phyloP scores from a whole-genome alignment of 2,888 invertebrate species.

The Gisinianus flammeolus region DNA sequence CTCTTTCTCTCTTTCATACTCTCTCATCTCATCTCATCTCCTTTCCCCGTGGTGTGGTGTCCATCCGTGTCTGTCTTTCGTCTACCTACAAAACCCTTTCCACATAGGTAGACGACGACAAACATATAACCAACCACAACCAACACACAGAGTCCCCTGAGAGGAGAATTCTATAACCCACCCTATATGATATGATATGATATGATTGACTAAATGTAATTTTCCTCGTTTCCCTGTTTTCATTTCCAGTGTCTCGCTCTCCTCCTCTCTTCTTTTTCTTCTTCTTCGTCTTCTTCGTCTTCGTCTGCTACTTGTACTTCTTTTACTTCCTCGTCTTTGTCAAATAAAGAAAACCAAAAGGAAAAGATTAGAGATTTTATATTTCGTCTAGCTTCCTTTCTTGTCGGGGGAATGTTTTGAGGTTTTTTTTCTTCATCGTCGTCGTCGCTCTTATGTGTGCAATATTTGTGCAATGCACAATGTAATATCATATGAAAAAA shows the following conservation, averaged over 20 bases:
- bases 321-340: neutral
- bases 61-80: too few relatives aligned
- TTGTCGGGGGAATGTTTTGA: neutral
- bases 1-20: neutral
- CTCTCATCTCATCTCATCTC: too few relatives aligned
- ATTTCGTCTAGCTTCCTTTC: constrained; percentile 5
- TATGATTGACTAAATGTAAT: constrained; percentile 11
- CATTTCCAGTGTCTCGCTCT: neutral
- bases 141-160: neutral
- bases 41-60: too few relatives aligned
- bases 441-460: neutral
- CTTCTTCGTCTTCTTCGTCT: neutral
- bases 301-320: neutral
- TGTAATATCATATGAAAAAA: neutral
- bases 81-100: too few relatives aligned
- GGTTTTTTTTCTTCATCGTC: neutral
- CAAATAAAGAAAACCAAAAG: constrained; percentile 9
- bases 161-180: too few relatives aligned
- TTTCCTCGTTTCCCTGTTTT: neutral
- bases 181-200: constrained; percentile 2
- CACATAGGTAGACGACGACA: too few relatives aligned
- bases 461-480: neutral
- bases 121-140: neutral
- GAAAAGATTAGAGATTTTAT: constrained; percentile 23
- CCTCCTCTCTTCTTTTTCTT: neutral